Base-by-base conservation (phyloP, 2,113 vertebrate genomes). In the Carassius gibelio region DNA sequence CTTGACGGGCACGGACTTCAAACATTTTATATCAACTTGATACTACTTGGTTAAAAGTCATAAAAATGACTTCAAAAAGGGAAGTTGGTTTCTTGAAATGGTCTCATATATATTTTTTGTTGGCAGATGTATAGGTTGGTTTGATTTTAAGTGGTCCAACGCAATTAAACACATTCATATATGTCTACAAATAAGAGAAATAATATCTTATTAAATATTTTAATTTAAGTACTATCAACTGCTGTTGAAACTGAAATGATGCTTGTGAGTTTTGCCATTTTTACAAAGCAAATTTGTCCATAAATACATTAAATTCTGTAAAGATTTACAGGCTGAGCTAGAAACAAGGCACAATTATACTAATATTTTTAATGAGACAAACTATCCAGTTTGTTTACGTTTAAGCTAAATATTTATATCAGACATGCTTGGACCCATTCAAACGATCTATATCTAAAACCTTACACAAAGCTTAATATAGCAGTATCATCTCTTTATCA, bases 401-500 rank as follows among this genome's bases (percentile, higher is more conserved):
- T 66, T 66, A 11, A 66, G 23, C 62, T 30, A 66, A 61, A 61
- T 9, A 10, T 61, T 34, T 71, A 38, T 14, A 48, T 4, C 21
- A 14, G 42, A 13, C 38, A 57, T n/a, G 17, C n/a, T 26, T 71
- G 17, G 26, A 50, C 42, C 1, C 4, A 19, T 81, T 6, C 3
- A 48, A 72, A 82, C 5, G 21, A 55, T 57, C 64, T 71, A 82
- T 26, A 75, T 64, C 42, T 62, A 19, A 64, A 36, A 48, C 75
- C 23, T 52, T 61, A 74, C 48, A 11, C 30, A 52, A 5, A 81
- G 38, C 61, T 75, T 52, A 82, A 64, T 57, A 74, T 23, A 50
- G 85, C 42, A 52, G 5, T 61, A 80, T 75, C 30, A 10, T 50
- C 68, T 75, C 61, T 69, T 75, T 38, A 50, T 75, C 57, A 48